Percentiles rank a stretch among this genome's conserved stretches.
These are phyloP conservation scores for Aurelia aurita complex sp. Pacific DNA, from an alignment of 30 jellyfish, hydroid and myxozoan genomes.

Conservation along the genomic window DNA sequence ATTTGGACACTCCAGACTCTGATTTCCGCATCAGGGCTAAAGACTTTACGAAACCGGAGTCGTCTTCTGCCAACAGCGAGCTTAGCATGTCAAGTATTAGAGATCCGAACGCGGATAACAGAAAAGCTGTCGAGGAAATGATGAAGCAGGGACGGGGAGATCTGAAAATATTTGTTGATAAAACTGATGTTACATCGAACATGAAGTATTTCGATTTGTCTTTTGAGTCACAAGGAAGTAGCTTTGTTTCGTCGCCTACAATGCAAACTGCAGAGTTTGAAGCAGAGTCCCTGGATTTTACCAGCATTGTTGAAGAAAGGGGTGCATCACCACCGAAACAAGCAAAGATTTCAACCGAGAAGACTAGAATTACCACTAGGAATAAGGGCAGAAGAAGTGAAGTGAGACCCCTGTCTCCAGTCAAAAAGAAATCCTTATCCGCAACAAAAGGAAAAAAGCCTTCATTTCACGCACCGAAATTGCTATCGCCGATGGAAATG, in stretches of 20 bases:
- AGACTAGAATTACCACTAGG: constrained; percentile 3
- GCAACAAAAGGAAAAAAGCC: no score
- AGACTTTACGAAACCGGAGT: constrained; percentile 3
- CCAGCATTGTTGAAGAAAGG: constrained; percentile 5
- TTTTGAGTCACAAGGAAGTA: constrained; percentile 52
- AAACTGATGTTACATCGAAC: constrained; percentile 15
- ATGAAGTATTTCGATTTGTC: constrained; percentile 45
- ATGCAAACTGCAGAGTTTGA: constrained; percentile 2
- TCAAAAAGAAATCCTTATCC: no score
- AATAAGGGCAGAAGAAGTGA: neutral
- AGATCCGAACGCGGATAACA: constrained; percentile 4
- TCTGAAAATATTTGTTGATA: constrained; percentile 30
- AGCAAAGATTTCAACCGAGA: constrained; percentile 31
- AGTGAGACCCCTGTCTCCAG: no score
- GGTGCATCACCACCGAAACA: constrained; percentile 62
- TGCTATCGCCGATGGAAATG: neutral
- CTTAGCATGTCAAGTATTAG: constrained; percentile 4
- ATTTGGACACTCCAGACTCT: constrained; percentile 16
- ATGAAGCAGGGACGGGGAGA: constrained; percentile 16
- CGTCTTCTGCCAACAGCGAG: neutral
- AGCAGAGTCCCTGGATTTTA: constrained; percentile 6
- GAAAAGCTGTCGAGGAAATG: constrained; percentile 33
- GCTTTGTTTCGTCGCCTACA: constrained; percentile 16
- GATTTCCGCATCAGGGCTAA: neutral
- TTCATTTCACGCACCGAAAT: neutral